phyloP scores from a whole-genome alignment of 1,140 invertebrate genomes.

The Zaprionus ornatus region DNA sequence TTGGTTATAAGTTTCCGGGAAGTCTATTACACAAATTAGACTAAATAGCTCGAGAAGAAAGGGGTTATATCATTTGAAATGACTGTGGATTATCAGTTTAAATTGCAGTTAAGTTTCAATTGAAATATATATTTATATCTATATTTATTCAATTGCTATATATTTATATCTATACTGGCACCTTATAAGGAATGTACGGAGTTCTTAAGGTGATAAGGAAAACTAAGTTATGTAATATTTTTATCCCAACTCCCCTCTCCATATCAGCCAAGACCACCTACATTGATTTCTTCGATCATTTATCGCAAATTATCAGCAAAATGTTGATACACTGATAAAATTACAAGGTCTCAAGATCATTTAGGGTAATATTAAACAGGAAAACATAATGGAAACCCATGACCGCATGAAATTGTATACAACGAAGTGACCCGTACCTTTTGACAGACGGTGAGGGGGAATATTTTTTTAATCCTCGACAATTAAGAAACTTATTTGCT shows the following conservation, averaged over 20 bases:
- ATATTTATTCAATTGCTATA: too few relatives aligned
- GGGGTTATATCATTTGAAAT: not conserved
- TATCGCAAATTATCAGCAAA: constrained; percentile 29
- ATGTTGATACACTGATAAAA: constrained; percentile 38
- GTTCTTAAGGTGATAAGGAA: too few relatives aligned
- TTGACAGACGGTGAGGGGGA: not conserved
- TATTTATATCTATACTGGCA: too few relatives aligned
- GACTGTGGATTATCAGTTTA: too few relatives aligned
- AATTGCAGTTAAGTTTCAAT: too few relatives aligned
- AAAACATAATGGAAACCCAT: constrained; percentile 29
- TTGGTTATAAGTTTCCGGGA: constrained; percentile 4
- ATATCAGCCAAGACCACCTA: constrained; percentile 52
- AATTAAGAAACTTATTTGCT: constrained; percentile 45
- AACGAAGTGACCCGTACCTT: not conserved
- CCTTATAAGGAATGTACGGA: too few relatives aligned
- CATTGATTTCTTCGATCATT: constrained; percentile 32
- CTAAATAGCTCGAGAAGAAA: not conserved
- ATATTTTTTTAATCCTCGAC: constrained; percentile 36
- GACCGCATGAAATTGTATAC: constrained; percentile 73
- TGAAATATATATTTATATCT: too few relatives aligned
- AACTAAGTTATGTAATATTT: too few relatives aligned
- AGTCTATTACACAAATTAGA: not conserved
- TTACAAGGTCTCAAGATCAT: constrained; percentile 52
- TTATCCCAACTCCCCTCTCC: not conserved
- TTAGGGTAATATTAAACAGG: constrained; percentile 61